phyloP scores from a whole-genome alignment of 1,140 invertebrate genomes.

The Paraescarpia echinospica region DNA sequence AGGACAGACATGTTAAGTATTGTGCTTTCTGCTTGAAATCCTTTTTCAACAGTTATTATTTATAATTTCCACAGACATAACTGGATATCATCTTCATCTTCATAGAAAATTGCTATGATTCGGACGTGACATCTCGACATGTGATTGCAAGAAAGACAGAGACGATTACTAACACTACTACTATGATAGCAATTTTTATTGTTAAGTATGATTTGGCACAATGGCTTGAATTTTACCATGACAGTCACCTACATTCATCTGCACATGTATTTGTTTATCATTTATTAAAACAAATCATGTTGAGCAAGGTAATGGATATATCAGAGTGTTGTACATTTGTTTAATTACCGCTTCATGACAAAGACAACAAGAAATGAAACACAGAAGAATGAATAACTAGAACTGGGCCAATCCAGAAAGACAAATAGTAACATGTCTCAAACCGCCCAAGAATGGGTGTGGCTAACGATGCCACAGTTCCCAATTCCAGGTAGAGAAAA shows the following conservation, averaged over 20 bases:
- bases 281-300: neutral
- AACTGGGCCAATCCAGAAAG: neutral
- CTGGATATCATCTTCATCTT: too few species aligned
- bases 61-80: too few species aligned
- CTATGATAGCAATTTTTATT: too few species aligned
- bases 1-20: too few species aligned
- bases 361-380: neutral
- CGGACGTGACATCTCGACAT: too few species aligned
- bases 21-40: too few species aligned
- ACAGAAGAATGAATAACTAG: neutral
- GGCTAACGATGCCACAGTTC: neutral
- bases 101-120: too few species aligned
- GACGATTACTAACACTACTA: too few species aligned
- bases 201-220: neutral
- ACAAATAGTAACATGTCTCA: neutral
- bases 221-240: neutral
- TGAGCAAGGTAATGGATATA: neutral
- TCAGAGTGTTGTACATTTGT: neutral
- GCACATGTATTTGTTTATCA: neutral
- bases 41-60: too few species aligned
- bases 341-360: neutral
- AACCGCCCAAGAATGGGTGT: neutral
- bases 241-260: neutral
- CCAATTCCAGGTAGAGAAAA: too few species aligned
- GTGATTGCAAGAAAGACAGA: too few species aligned